These are phyloP conservation scores for Colletes latitarsis DNA, from an alignment of 1,140 invertebrate genomes.

Conservation along the genomic window DNA sequence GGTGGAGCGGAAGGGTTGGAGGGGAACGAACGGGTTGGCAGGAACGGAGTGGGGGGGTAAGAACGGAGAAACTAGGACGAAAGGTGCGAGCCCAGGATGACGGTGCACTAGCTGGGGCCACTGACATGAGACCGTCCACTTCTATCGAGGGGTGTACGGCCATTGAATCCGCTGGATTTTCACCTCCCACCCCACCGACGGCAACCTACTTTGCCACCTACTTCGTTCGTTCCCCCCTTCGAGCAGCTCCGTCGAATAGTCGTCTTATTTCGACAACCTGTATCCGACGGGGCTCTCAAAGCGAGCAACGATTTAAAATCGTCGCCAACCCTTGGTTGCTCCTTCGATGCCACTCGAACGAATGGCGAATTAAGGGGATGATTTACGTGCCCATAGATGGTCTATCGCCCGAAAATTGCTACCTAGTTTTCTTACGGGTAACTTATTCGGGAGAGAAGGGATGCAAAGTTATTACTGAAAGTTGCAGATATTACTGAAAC, in stretches of 20 bases:
- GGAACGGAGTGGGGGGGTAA: conserved; percentile 37
- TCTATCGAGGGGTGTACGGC: conserved; percentile 51
- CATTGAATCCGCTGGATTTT: conserved; percentile 58
- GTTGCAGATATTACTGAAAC: no score
- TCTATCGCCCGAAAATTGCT: no score
- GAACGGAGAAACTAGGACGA: conserved; percentile 68
- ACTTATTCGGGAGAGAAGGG: no score
- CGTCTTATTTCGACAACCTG: conserved; percentile 46
- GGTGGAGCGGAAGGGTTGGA: background rate
- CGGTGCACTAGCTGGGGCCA: conserved; percentile 69
- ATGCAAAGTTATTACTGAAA: no score
- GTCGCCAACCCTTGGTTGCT: background rate
- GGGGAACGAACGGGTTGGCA: background rate
- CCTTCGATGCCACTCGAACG: background rate
- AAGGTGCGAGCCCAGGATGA: conserved; percentile 68
- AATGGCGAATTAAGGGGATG: background rate
- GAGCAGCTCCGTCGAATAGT: conserved; percentile 25
- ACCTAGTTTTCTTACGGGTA: no score
- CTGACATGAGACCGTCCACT: conserved; percentile 70
- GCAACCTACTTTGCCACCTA: conserved; percentile 70
- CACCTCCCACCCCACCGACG: conserved; percentile 35
- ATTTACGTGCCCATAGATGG: background rate
- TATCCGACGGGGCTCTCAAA: conserved; percentile 13
- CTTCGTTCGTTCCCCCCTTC: conserved; percentile 48
- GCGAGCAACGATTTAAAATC: conserved; percentile 1